Conservation (phyloP, 2,888 invertebrate genomes). For the Lordiphosa andalusiaca region DNA sequence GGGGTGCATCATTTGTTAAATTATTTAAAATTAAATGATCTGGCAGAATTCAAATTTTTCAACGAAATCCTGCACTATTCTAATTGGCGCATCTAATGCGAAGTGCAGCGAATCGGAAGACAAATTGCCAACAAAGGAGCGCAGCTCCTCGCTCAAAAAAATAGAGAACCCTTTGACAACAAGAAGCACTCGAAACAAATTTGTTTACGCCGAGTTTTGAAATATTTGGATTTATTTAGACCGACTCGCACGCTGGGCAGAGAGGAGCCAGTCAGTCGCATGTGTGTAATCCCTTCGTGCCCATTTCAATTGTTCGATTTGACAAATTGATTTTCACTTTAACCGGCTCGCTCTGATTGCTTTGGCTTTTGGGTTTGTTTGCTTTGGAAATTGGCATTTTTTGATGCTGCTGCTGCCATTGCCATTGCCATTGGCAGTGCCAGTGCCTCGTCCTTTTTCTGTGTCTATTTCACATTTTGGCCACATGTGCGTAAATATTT, state of each 20-base stretch:
- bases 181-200: conserved; percentile 55
- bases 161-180: conserved; percentile 1
- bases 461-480: conserved; percentile 54
- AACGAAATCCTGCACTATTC: conserved; percentile 43
- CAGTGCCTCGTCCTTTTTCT: conserved; percentile 14
- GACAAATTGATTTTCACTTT: conserved; percentile 70
- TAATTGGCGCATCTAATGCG: conserved; percentile 71
- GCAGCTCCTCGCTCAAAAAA: neutral
- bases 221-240: conserved; percentile 69
- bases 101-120: conserved; percentile 57
- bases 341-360: conserved; percentile 55
- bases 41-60: conserved; percentile 79
- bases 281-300: conserved; percentile 66
- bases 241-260: conserved; percentile 29
- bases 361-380: conserved; percentile 63
- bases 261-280: conserved; percentile 18
- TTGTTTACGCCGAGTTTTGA: conserved; percentile 63
- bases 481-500: conserved; percentile 72
- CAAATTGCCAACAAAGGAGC: conserved; percentile 32
- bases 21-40: conserved; percentile 77
- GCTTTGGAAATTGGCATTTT: conserved; percentile 60
- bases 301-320: conserved; percentile 71
- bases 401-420: conserved; percentile 6
- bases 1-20: conserved; percentile 39
- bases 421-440: conserved; percentile 2